A percentile compares a stretch with the other conserved stretches of the same genome.
Evolutionary conservation across 2,888 invertebrate genomes (phyloP).

Genomic region (Spisula solida): DNA sequence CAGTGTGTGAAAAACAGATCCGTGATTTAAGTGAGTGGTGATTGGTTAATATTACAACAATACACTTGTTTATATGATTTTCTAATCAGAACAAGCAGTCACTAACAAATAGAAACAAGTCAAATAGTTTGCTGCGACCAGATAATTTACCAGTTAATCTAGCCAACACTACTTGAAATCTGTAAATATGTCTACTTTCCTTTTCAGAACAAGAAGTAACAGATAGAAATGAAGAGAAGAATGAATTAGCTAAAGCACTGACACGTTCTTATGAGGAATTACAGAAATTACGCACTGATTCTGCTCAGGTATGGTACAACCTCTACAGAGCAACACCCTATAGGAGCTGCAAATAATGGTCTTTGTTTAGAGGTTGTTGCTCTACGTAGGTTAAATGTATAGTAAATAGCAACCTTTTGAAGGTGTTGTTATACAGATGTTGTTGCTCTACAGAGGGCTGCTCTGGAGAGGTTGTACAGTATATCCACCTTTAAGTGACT

Average conservation of each 20-base stretch:
- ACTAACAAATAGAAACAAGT: constrained; percentile 78
- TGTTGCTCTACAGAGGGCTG: no score
- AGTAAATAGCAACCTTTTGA: no score
- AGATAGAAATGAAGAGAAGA: constrained; percentile 82
- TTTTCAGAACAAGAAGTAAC: constrained; percentile 79
- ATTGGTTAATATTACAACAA: no score
- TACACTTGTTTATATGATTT: not conserved
- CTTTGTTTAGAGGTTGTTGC: no score
- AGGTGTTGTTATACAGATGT: no score
- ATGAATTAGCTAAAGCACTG: constrained; percentile 82
- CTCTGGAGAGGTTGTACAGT: no score
- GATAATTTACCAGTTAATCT: no score
- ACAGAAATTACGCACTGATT: constrained; percentile 79
- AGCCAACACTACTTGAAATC: no score
- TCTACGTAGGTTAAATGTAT: no score
- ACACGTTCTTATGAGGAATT: constrained; percentile 84
- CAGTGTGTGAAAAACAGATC: constrained; percentile 79
- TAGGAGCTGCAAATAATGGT: no score
- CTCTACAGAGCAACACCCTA: no score
- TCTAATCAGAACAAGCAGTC: constrained; percentile 77
- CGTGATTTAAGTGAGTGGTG: constrained; percentile 79
- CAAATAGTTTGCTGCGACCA: no score
- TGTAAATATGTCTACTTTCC: not conserved
- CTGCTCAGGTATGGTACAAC: constrained; percentile 82
- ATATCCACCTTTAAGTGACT: constrained; percentile 10